A percentile compares a stretch with the other conserved stretches of the same genome.
Conservation (phyloP, 2,797 vertebrate species). For the Thripadectes ignobilis region DNA sequence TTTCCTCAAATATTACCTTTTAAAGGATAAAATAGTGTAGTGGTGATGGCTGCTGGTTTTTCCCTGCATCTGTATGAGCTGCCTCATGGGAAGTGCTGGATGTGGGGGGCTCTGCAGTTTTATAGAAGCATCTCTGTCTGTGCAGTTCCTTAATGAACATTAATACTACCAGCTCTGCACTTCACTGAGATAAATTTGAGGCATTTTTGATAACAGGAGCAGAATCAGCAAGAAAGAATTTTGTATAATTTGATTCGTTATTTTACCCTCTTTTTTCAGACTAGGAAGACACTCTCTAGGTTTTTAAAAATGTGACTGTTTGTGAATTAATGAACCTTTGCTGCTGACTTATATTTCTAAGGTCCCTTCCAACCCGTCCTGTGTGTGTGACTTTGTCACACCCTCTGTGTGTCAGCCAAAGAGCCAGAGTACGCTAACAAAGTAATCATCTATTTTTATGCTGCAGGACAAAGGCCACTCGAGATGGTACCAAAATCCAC, state of each 20-base stretch:
- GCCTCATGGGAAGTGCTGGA: background rate
- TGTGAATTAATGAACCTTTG: background rate
- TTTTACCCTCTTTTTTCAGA: background rate
- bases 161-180: background rate
- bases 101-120: background rate
- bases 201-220: background rate
- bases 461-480: background rate
- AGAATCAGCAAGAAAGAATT: background rate
- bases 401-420: background rate
- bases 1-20: background rate
- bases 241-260: background rate
- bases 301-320: background rate
- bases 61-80: background rate
- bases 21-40: background rate
- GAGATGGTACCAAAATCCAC: background rate
- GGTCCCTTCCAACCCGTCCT: background rate
- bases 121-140: background rate
- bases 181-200: background rate
- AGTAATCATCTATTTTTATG: rapidly evolving
- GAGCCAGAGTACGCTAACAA: background rate
- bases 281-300: background rate
- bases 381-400: background rate
- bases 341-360: background rate
- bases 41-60: background rate
- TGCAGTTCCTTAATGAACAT: background rate